phyloP scores from a whole-genome alignment of 2,888 invertebrate genomes.

The Griposia aprilina region DNA sequence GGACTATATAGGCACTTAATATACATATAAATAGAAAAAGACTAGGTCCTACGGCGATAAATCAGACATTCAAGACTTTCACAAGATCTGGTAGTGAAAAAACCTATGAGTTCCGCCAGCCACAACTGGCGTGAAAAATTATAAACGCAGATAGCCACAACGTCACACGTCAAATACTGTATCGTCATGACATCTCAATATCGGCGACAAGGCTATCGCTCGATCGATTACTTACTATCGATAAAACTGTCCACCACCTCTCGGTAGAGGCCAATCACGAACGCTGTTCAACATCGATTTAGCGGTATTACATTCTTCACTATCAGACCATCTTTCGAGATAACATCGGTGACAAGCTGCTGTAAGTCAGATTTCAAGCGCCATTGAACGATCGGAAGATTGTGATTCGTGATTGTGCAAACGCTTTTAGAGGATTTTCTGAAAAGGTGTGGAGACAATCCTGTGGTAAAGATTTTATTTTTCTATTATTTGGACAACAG shows the following conservation, averaged over 20 bases:
- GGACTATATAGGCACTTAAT: background rate
- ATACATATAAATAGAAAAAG: too few relatives aligned
- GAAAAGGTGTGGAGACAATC: background rate
- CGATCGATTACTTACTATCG: constrained; percentile 15
- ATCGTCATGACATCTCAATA: constrained; percentile 29
- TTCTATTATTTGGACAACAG: background rate
- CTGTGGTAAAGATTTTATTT: background rate
- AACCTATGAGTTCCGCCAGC: background rate
- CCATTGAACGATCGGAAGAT: constrained; percentile 19
- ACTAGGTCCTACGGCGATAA: background rate
- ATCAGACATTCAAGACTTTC: background rate
- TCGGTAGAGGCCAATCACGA: constrained; percentile 11
- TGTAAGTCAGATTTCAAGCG: constrained; percentile 27
- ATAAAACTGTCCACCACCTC: constrained; percentile 12
- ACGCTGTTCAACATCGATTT: constrained; percentile 42
- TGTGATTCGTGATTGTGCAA: background rate
- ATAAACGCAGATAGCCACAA: background rate
- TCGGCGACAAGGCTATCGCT: constrained; percentile 16
- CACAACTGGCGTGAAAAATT: background rate
- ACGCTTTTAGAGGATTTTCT: background rate
- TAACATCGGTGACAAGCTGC: constrained; percentile 21
- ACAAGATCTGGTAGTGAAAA: background rate
- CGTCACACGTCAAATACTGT: background rate
- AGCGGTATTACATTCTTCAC: constrained; percentile 19
- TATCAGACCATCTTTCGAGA: constrained; percentile 30